Evolutionary conservation across 2,888 invertebrate species (phyloP), one percentile per base, ranked within the genome.

Genomic region (Pomacea canaliculata): DNA sequence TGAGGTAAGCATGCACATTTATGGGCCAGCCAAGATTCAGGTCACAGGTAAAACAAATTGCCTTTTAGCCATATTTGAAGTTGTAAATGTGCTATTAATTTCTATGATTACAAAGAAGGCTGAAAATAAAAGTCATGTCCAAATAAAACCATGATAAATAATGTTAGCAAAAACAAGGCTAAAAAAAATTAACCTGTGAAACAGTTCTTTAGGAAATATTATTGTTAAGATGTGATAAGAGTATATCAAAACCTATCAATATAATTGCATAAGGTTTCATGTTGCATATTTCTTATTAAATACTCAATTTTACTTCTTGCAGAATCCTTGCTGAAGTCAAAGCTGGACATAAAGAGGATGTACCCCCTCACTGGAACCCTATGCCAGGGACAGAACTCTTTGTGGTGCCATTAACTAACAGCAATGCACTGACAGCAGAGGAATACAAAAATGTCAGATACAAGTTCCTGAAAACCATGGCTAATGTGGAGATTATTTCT

Each of bases 381-480:
- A 84, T 85, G 83, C 71, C 67, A 1, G 75, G 37, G n/a, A 71
- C 69, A 10, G 18, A 63, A 10, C 46, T 80, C 63, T 73, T 69
- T n/a, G 51, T 78, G 46, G 71, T 82, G 48, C n/a, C 27, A 13
- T 66, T 83, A 27, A 76, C 80, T 12, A 67, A 69, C 0, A 69
- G 66, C 3, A 75, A 79, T n/a, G 81, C 80, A 0, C 76, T 83
- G 12, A 77, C 77, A 13, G 67, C 80, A 51, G 81, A 80, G 71
- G 85, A 85, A 68, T 84, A 76, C 62, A 78, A 78, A 59, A 79
- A 76, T 37, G 83, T 85, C 8, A 70, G 74, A 18, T 77, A 82
- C 27, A 80, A 79, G 51, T 82, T 85, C 75, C 75, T 78, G 51
- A 70, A 76, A 46, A 82, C 83, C 8, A 69, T 85, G 65, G 80